Evolutionary conservation across 2,797 vertebrate genomes (phyloP), one percentile per base, ranked within the genome.

Genomic region (Mionectes olivaceus): DNA sequence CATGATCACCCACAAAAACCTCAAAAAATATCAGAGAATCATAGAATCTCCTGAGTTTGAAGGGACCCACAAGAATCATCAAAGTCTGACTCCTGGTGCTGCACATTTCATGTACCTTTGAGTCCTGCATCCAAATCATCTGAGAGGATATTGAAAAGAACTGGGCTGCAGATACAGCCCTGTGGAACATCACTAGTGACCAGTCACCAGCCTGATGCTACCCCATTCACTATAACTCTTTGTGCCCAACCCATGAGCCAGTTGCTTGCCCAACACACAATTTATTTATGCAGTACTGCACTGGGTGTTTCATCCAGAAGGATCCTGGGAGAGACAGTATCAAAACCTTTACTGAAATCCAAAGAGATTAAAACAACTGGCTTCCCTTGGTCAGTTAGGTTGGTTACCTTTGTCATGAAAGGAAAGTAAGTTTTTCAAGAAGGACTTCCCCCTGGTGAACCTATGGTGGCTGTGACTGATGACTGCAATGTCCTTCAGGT

Each of bases 1-100:
- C 4, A 19, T 0, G 0, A 59, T 30, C 64, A 67, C 10, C 8
- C 0, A 4, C 32, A 23, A 84, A 80, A 70, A 39, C 5, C 25
- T 11, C 24, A 28, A 4, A 5, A 8, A 79, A 46, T 12, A 47
- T 10, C 14, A 74, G 1, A 46, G 24, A 67, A 44, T 50, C 19
- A 63, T 5, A 70, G 24, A 76, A 64, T 22, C 44, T 43, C 17
- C n/a, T 30, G 11, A 63, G n/a, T 37, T 44, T 28, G 17, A 63
- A 70, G 8, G 27, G 35, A 69, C 14, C 7, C 8, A 76, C 23
- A n/a, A 30, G 47, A 35, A 76, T 2, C 4, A 55, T 13, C 10
- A 1, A 21, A 49, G 24, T 69, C 11, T 16, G 47, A 43, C 7
- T 50, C 16, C 27, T 49, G 49, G 32, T 8, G 23, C 16, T n/a